Evolutionary conservation across 2,113 vertebrate genomes (phyloP).

Genomic region (Corythornis madagascariensis): DNA sequence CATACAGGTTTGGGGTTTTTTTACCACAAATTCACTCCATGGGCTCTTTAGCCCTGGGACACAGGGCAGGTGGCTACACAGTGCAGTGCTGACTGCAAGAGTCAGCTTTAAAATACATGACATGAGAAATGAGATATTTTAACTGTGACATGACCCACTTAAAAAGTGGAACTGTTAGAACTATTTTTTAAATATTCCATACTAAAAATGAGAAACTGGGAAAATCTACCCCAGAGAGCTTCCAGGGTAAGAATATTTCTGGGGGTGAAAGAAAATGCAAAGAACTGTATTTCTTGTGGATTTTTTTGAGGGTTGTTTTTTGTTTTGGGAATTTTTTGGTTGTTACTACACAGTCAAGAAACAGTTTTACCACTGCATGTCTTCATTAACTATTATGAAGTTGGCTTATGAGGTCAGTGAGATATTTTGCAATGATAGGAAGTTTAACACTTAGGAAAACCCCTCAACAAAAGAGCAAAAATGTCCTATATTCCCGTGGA

Average conservation of each 20-base stretch:
- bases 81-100: background rate
- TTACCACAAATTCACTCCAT: background rate
- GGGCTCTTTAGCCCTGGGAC: background rate
- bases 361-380: background rate
- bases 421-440: background rate
- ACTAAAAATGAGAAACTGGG: background rate
- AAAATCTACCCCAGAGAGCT: background rate
- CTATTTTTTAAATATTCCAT: background rate
- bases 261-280: background rate
- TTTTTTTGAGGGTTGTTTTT: too few relatives aligned
- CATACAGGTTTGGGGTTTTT: background rate
- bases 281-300: background rate
- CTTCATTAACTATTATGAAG: background rate
- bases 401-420: background rate
- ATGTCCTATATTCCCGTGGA: fast-evolving
- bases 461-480: fast-evolving
- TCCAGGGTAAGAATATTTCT: background rate
- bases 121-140: background rate
- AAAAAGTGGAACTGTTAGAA: background rate
- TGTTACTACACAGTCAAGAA: background rate
- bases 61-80: background rate
- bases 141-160: background rate
- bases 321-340: background rate
- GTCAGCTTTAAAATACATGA: fast-evolving
- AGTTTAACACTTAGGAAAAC: background rate